Base-by-base conservation (phyloP, 2,888 invertebrate genomes). In the Elegia similella region DNA sequence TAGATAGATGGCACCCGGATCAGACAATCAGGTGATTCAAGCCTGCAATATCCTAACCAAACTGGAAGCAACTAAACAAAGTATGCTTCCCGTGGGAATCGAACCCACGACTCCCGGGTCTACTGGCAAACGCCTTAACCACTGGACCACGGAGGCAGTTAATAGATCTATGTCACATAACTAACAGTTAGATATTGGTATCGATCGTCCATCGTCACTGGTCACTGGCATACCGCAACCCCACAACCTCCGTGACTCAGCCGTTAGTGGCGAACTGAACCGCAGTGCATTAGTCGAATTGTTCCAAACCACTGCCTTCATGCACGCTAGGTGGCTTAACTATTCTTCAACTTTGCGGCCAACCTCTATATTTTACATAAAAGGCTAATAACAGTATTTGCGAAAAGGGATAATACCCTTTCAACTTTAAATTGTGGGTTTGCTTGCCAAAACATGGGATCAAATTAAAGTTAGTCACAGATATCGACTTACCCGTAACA, bases 321-420 rank as follows among this genome's bases (percentile, higher is more conserved):
- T 62, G 67, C 68, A 73, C 16, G 50, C 64, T 72, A 69, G 73
- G 71, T 73, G 66, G 70, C 70, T 69, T 65, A 76, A 73, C 74
- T 72, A 75, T 69, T 66, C 68, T 67, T 62, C 66, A 78, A 76
- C 72, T 76, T 74, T 75, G 80, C 68, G 78, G 81, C 70, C 69
- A 66, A 75, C 78, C 80, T 68, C 70, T 67, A 73, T 72, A 70
- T 73, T 73, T 71, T 66, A 58, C 59, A 55, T 59, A 60, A 42
- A 57, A 59, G 42, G 57, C 54, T 57, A 56, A 60, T 58, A 58
- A 46, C 52, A 52, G 57, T 58, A 61, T 63, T 61, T 59, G 57
- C 56, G 58, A 52, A 59, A 47, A 57, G 53, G 55, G 42, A 50
- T 47, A 56, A 58, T 56, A 38, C 56, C 59, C 62, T 61, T 57